A percentile compares a stretch with the other conserved stretches of the same genome.
phyloP scores from a whole-genome alignment of 2,888 invertebrate genomes.

The Neoaliturus tenellus region DNA sequence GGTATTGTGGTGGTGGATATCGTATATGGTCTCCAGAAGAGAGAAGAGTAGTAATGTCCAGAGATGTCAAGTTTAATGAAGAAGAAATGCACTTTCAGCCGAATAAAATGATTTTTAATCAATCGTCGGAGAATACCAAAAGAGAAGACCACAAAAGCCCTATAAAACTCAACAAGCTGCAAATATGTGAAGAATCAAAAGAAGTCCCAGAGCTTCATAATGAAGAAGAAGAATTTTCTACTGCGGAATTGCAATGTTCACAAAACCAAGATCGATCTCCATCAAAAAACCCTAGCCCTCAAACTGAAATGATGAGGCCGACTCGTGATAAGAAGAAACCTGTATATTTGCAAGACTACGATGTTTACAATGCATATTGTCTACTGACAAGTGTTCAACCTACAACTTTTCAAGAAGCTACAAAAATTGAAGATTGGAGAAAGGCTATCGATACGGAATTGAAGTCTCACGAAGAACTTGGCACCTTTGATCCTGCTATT shows the following conservation, averaged over 20 bases:
- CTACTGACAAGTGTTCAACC: conserved; percentile 41
- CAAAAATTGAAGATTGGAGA: conserved; percentile 49
- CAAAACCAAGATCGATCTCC: not conserved
- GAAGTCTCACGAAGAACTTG: conserved; percentile 54
- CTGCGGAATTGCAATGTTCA: too few relatives aligned
- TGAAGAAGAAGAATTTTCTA: not conserved
- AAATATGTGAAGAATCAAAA: not conserved
- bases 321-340: not conserved
- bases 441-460: conserved; percentile 56
- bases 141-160: not conserved
- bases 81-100: conserved; percentile 20
- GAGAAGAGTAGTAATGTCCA: conserved; percentile 52
- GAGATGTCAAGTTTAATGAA: conserved; percentile 58
- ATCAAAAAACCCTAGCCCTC: not conserved
- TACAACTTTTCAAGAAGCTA: conserved; percentile 55
- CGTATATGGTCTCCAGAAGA: conserved; percentile 37
- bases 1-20: conserved; percentile 53
- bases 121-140: conserved; percentile 16
- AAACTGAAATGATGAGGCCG: not conserved
- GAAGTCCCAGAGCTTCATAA: not conserved
- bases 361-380: conserved; percentile 58
- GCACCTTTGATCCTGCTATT: conserved; percentile 54
- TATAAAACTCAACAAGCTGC: not conserved
- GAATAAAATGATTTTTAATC: too few relatives aligned
- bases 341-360: conserved; percentile 49